Conservation (phyloP, 2,113 vertebrate genomes). For the Urocitellus parryii region DNA sequence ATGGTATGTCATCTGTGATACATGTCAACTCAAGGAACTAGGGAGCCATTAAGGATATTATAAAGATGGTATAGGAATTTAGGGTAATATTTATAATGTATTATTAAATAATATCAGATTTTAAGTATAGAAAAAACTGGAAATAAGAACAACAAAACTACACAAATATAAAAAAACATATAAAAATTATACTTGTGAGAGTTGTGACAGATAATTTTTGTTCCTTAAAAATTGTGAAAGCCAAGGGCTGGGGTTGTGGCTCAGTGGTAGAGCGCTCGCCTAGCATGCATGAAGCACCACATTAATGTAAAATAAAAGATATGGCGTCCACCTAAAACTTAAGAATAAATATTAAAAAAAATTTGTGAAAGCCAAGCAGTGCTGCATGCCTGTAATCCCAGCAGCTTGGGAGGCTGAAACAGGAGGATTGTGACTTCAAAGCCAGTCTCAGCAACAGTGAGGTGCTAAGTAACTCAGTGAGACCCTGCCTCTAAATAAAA, state of each 20-base stretch:
- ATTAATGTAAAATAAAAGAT: too few relatives aligned
- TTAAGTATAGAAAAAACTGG: neutral
- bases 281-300: too few relatives aligned
- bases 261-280: too few relatives aligned
- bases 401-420: neutral
- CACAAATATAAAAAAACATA: neutral
- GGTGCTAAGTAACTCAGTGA: too few relatives aligned
- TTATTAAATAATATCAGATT: neutral
- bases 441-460: too few relatives aligned
- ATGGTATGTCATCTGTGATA: neutral
- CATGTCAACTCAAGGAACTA: neutral
- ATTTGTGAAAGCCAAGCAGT: neutral
- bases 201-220: neutral
- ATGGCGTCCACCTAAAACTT: too few relatives aligned
- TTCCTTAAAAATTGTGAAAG: neutral
- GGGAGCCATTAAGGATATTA: neutral
- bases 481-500: too few relatives aligned
- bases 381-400: neutral
- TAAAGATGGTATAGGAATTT: neutral
- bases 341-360: neutral
- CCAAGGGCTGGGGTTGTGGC: too few relatives aligned
- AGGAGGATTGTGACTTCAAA: neutral
- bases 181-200: neutral
- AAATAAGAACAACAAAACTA: neutral
- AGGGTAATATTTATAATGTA: neutral